Conservation (phyloP, 2,888 invertebrate species). For the Mycogona germanica region DNA sequence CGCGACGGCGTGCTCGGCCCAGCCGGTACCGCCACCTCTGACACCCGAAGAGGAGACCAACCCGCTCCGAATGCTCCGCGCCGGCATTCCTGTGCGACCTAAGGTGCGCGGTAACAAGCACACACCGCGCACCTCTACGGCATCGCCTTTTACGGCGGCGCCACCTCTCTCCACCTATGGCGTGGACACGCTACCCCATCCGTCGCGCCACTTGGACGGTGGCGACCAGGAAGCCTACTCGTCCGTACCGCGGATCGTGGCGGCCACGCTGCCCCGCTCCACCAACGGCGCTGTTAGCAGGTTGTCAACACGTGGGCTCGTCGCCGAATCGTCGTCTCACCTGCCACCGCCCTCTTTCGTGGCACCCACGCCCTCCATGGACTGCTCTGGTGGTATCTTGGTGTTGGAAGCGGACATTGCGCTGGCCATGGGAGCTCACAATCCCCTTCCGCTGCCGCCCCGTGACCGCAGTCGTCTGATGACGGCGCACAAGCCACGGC, state of each 20-base stretch:
- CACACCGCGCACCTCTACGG: too few relatives aligned
- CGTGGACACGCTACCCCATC: too few relatives aligned
- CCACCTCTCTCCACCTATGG: conserved; percentile 10
- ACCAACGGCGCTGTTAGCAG: conserved; percentile 14
- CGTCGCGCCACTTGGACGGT: too few relatives aligned
- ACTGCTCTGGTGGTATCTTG: neutral
- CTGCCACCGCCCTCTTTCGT: neutral
- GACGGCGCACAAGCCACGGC: conserved; percentile 50
- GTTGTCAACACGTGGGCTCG: conserved; percentile 1
- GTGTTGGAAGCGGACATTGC: neutral
- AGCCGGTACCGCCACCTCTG: conserved; percentile 7
- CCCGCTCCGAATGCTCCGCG: conserved; percentile 51
- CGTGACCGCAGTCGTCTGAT: conserved; percentile 50
- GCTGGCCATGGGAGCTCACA: conserved; percentile 28
- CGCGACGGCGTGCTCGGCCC: conserved; percentile 14
- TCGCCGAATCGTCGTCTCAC: neutral
- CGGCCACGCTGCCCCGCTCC: too few relatives aligned
- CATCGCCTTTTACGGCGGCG: conserved; percentile 4
- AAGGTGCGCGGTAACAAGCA: conserved; percentile 42
- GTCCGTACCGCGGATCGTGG: too few relatives aligned
- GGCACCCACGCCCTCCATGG: neutral
- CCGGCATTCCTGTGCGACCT: conserved; percentile 45
- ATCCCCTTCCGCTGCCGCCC: conserved; percentile 67
- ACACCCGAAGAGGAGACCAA: conserved; percentile 38
- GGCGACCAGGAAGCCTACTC: too few relatives aligned